Evolutionary conservation across 2,888 invertebrate species (phyloP).

Genomic region (Lasioglossum marginatum): DNA sequence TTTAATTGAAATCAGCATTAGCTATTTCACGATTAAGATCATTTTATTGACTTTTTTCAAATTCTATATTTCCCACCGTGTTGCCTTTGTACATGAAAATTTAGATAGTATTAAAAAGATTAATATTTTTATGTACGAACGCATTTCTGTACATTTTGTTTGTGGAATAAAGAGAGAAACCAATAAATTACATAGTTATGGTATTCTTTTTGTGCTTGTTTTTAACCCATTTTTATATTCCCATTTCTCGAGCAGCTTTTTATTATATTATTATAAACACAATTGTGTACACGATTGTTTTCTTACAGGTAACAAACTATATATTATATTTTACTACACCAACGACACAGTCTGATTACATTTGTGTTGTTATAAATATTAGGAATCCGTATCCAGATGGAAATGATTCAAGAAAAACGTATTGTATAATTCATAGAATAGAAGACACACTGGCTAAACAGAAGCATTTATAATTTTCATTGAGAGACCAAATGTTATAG

Average conservation of each 20-base stretch:
- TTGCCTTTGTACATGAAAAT: conserved; percentile 63
- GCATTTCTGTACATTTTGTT: conserved; percentile 78
- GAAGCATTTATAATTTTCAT: conserved; percentile 30
- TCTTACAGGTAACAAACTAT: conserved; percentile 51
- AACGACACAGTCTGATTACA: conserved; percentile 54
- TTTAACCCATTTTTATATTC: conserved; percentile 78
- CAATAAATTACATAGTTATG: conserved; percentile 68
- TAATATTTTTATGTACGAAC: conserved; percentile 76
- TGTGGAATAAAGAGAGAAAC: conserved; percentile 77
- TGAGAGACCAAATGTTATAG: conserved; percentile 3
- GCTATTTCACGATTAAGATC: conserved; percentile 19
- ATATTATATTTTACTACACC: conserved; percentile 64
- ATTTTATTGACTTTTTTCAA: conserved; percentile 28
- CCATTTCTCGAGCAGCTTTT: conserved; percentile 73
- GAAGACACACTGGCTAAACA: conserved; percentile 46
- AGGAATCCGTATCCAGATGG: conserved; percentile 47
- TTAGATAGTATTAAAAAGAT: conserved; percentile 50
- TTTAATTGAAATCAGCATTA: conserved; percentile 40
- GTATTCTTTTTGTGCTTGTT: conserved; percentile 81
- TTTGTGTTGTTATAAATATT: conserved; percentile 62
- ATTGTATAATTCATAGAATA: conserved; percentile 47
- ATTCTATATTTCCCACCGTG: conserved; percentile 48
- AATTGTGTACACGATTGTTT: conserved; percentile 56
- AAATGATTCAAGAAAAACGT: conserved; percentile 35
- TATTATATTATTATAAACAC: conserved; percentile 72